Conservation (phyloP, 2,797 vertebrate genomes). For the Poecilia picta region DNA sequence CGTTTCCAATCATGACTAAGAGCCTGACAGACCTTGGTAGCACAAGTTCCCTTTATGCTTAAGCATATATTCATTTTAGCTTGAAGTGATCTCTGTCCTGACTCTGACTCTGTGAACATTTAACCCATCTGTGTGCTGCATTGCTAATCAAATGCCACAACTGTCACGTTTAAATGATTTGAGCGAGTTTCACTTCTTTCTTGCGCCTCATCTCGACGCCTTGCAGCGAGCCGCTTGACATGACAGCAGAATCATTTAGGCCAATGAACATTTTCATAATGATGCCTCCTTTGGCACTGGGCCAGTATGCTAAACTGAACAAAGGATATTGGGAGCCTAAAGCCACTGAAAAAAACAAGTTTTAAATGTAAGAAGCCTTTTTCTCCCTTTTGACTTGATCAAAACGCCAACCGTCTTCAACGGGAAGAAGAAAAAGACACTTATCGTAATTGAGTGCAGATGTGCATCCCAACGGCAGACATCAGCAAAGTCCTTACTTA, state of each 20-base stretch:
- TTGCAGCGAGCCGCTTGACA: slow-evolving; percentile 31
- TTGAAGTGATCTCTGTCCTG: slow-evolving; percentile 19
- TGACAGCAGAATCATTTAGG: slow-evolving; percentile 39
- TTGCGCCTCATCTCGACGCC: slow-evolving; percentile 12
- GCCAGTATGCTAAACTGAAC: slow-evolving; percentile 21
- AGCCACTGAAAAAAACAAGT: slow-evolving; percentile 4
- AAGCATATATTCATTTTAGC: slow-evolving; percentile 14
- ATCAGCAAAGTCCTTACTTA: neutral
- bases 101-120: slow-evolving; percentile 46
- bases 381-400: neutral
- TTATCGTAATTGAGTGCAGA: neutral
- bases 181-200: slow-evolving; percentile 27
- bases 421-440: neutral
- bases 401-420: neutral
- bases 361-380: slow-evolving; percentile 1
- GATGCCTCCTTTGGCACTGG: slow-evolving; percentile 23
- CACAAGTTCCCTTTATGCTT: neutral
- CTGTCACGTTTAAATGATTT: slow-evolving; percentile 26
- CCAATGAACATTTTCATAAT: slow-evolving; percentile 39
- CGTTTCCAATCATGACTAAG: neutral
- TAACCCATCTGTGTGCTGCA: slow-evolving; percentile 23
- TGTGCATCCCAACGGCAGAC: neutral
- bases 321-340: neutral
- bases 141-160: slow-evolving; percentile 32
- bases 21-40: slow-evolving; percentile 12